Evolutionary conservation across 1,140 invertebrate genomes (phyloP).

Genomic region (Solen grandis): DNA sequence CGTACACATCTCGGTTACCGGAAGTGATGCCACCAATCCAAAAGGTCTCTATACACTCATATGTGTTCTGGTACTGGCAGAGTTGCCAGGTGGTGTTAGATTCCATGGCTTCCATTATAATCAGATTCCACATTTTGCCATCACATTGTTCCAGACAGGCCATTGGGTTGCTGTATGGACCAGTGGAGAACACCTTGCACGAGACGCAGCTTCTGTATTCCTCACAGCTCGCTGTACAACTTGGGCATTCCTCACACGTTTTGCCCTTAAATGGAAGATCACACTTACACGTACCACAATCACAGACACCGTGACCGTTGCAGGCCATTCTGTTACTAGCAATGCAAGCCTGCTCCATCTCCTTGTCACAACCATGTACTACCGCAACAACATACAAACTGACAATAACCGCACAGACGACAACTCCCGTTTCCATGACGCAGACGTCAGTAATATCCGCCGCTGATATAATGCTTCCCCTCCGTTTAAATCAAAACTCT

Average conservation of each 20-base stretch:
- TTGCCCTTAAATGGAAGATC: constrained; percentile 6
- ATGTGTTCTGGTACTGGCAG: background rate
- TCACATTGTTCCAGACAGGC: constrained; percentile 31
- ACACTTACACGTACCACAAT: constrained; percentile 40
- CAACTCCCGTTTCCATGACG: too few relatives aligned
- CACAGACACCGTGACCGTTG: constrained; percentile 22
- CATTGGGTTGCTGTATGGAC: constrained; percentile 10
- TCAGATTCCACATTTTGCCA: constrained; percentile 30
- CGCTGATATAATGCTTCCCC: too few relatives aligned
- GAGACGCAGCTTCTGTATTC: constrained; percentile 28
- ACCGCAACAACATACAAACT: background rate
- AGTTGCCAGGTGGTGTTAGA: background rate
- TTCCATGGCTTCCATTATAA: background rate
- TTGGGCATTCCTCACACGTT: constrained; percentile 46
- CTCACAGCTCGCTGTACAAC: constrained; percentile 12
- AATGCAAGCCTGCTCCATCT: constrained; percentile 19
- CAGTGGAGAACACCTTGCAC: constrained; percentile 46
- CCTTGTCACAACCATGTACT: constrained; percentile 2
- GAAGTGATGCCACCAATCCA: constrained; percentile 21
- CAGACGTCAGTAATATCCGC: too few relatives aligned
- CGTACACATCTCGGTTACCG: constrained; percentile 26
- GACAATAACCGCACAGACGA: too few relatives aligned
- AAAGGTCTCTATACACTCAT: constrained; percentile 36
- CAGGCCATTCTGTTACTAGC: constrained; percentile 43
- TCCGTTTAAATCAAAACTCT: too few relatives aligned